Base-by-base conservation (phyloP, 2,888 invertebrate species). In the Morpho helenor region DNA sequence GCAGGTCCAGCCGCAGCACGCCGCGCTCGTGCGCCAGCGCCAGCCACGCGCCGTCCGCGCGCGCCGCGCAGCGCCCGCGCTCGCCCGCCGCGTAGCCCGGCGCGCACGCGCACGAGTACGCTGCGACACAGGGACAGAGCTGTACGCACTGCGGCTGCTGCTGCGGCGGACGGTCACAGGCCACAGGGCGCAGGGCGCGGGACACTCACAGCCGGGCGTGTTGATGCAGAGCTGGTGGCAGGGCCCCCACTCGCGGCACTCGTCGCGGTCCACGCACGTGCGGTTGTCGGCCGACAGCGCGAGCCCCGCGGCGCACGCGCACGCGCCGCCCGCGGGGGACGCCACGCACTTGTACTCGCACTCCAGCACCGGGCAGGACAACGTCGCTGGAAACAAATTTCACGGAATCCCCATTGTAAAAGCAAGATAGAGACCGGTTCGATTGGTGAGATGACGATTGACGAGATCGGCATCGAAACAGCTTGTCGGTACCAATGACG, bases 191-290 rank as follows among this genome's bases (percentile, higher is more conserved):
- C 16, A 16, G 16, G 16, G n/a, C n/a, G n/a, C n/a, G 9, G 4
- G 43, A 1, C 16, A 77, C 84, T 82, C 49, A 89, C 91, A 94
- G 46, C 95, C 98, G 1, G 95, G 95, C 0, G 94, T 95, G 81
- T 99, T 99, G 60, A 94, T 93, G 81, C 99, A 99, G 41, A 95
- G 91, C 83, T 99, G 99, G 77, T 99, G 98, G 82, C 99, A 99
- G 82, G 93, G 96, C 46, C 97, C 97, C 97, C 97, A 97, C 84
- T 97, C 96, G 49, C 91, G 82, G 82, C 97, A 97, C 84, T 99
- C 99, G 87, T 99, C 95, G 68, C 96, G 93, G 90, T 99, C 99
- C 44, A 94, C 92, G 80, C 99, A 99, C 4, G 96, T 96, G 68
- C 95, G 92, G 76, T 97, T 96, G 78, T 97, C 96, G 6, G 94